Base-by-base conservation (phyloP, 2,797 vertebrate genomes). In the Gambusia yucatana region DNA sequence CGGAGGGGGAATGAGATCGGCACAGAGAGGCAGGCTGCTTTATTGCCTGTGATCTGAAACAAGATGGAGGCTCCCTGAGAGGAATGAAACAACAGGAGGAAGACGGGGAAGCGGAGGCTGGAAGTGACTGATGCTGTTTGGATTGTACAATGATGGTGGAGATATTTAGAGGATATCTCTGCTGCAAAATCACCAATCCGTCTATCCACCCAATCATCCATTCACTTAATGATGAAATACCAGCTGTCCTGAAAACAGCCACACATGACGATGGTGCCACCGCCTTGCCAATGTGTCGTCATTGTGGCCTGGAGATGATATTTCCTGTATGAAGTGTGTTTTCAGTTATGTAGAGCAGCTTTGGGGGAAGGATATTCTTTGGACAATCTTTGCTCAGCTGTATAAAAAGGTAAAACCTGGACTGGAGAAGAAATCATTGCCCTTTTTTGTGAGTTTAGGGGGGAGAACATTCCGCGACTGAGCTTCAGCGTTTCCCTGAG, bases 41-140 rank as follows among this genome's bases (percentile, higher is more conserved):
- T 93, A 95, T 93, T 94, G 92, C 88, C 89, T 90, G 91, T 90
- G 89, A 93, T 94, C 82, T 91, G 87, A 92, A 90, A 93, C 91
- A 94, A 94, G 93, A 94, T 94, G 92, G 94, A 94, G 90, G 80
- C 89, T 91, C 82, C 88, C 84, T 88, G 89, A 90, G 91, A 92
- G 83, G 84, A 93, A 91, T 86, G 88, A 91, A 91, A 93, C 78
- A 89, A 84, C 75, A 72, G 82, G 84, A 84, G 65, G 65, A 85
- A 39, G 78, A 74, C 36, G 74, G 82, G 63, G 76, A 84, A 74
- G 70, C 83, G 10, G 82, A 82, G 77, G 83, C 36, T 52, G 50
- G 73, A 22, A 22, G 55, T 72, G 85, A 17, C 50, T 71, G 85
- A 57, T 89, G 88, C 90, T 86, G 86, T 81, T 87, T 79, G 57